Percentiles rank a stretch among this genome's conserved stretches.
Evolutionary conservation across 2,113 vertebrate genomes (phyloP).

Genomic region (Eubucco bourcierii): DNA sequence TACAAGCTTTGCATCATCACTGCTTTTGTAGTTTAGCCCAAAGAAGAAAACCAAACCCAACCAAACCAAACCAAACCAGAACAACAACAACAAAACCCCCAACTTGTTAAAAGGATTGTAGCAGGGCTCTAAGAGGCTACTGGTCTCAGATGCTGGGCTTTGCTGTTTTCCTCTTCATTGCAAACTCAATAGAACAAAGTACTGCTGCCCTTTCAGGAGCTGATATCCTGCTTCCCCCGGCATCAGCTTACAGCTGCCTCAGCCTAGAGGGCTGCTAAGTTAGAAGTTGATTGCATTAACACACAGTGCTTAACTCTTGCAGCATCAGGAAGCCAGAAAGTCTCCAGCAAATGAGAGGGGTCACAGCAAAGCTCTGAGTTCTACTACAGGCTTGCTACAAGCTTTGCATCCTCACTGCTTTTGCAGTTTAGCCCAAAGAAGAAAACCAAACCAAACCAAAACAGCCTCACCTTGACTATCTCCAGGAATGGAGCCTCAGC

Average conservation of each 20-base stretch:
- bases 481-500: no score
- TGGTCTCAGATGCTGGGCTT: no score
- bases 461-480: no score
- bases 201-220: not conserved
- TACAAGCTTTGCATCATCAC: not conserved
- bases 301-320: not conserved
- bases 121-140: constrained; percentile 3
- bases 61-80: no score
- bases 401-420: not conserved
- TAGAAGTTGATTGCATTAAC: not conserved
- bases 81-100: no score
- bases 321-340: not conserved
- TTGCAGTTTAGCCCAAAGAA: not conserved
- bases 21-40: not conserved
- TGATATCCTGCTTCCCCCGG: not conserved
- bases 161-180: not conserved
- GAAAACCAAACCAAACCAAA: no score
- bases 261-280: not conserved
- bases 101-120: constrained; percentile 39
- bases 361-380: not conserved
- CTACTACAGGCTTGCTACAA: not conserved
- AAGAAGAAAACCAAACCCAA: not conserved
- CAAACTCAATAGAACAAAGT: not conserved
- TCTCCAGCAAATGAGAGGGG: not conserved
- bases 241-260: not conserved